Evolutionary conservation across 1,140 invertebrate species (phyloP).

Genomic region (Diuraphis noxia): DNA sequence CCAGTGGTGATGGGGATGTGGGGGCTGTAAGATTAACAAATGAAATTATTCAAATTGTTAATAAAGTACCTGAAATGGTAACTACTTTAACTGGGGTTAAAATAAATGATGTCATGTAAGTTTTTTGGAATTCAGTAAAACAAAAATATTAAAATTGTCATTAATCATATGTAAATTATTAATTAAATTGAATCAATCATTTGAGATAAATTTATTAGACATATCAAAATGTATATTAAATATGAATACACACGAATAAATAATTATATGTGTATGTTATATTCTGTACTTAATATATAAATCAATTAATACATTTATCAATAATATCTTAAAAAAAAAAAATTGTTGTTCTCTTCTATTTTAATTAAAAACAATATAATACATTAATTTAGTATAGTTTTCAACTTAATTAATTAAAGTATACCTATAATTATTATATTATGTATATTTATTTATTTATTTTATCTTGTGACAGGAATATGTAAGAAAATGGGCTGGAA

Average conservation of each 20-base stretch:
- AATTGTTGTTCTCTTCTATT: no score
- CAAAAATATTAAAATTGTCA: background rate
- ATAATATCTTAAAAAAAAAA: background rate
- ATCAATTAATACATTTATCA: background rate
- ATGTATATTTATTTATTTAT: slow-evolving; percentile 32
- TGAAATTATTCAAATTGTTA: slow-evolving; percentile 90
- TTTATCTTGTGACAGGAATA: slow-evolving; percentile 44
- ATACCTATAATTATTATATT: background rate
- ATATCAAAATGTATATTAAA: background rate
- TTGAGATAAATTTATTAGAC: background rate
- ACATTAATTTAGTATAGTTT: background rate
- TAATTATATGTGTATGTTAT: background rate
- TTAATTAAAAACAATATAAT: background rate
- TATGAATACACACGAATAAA: background rate
- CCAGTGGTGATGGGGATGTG: slow-evolving; percentile 86
- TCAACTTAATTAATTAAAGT: background rate
- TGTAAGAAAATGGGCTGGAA: slow-evolving; percentile 27
- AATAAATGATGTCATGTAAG: slow-evolving; percentile 77
- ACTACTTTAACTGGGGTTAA: slow-evolving; percentile 85
- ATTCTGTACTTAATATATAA: background rate
- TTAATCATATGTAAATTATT: background rate
- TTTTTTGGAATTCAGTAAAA: slow-evolving; percentile 57
- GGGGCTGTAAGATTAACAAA: slow-evolving; percentile 91
- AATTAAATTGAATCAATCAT: background rate
- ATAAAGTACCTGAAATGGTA: slow-evolving; percentile 85